Percentiles rank a stretch among this genome's conserved stretches.
Evolutionary conservation across 2,888 invertebrate species (phyloP).

Genomic region (Mesorhabditis sp.): DNA sequence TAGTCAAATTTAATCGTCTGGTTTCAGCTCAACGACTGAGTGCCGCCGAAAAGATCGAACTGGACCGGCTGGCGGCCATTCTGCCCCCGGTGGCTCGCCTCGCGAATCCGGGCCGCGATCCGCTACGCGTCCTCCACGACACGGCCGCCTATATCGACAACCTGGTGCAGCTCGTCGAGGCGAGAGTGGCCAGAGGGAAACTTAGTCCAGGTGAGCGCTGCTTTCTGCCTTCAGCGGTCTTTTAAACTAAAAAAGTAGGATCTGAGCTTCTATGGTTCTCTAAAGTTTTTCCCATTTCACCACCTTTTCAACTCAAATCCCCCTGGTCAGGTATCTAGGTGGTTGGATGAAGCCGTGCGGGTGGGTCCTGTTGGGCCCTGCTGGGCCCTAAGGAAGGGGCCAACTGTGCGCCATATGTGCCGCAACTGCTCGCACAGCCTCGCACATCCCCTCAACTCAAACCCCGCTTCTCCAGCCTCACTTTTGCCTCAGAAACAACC

Average conservation of each 20-base stretch:
- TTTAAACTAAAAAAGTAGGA: background rate
- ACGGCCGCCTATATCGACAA: conserved; percentile 4
- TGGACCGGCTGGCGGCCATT: background rate
- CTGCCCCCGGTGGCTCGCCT: background rate
- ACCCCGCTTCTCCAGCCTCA: no score
- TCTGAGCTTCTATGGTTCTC: no score
- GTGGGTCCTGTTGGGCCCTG: background rate
- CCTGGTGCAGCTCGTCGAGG: background rate
- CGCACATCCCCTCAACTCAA: no score
- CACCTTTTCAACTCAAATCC: no score
- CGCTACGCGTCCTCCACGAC: background rate
- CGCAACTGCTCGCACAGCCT: background rate
- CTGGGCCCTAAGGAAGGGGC: background rate
- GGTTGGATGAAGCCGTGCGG: background rate
- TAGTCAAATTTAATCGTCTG: background rate
- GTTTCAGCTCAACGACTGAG: background rate
- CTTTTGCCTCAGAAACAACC: no score
- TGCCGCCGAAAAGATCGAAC: background rate
- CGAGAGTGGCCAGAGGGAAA: background rate
- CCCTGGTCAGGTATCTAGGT: background rate
- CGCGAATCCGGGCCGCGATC: background rate
- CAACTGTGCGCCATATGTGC: conserved; percentile 6
- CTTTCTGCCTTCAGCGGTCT: background rate
- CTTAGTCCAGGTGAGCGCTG: background rate
- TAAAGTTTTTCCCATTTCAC: no score